Evolutionary conservation across 2,113 vertebrate genomes (phyloP).

Genomic region (Heteronetta atricapilla): DNA sequence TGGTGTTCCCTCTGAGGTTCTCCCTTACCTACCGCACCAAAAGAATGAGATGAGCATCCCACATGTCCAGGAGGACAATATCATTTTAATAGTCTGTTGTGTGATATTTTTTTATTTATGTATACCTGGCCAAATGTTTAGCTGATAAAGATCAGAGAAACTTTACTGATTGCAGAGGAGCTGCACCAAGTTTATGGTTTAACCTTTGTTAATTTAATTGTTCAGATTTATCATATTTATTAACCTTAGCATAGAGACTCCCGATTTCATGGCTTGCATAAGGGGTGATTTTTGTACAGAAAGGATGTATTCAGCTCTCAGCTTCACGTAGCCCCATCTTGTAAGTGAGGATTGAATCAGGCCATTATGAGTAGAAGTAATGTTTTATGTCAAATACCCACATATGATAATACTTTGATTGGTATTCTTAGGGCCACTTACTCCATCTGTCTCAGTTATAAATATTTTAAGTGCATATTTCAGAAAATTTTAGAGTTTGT

Average conservation of each 20-base stretch:
- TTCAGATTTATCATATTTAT: background rate
- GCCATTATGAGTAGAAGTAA: background rate
- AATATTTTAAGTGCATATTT: constrained; percentile 32
- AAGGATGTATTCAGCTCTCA: background rate
- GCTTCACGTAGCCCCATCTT: background rate
- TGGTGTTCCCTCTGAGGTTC: background rate
- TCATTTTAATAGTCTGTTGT: background rate
- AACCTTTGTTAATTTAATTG: background rate
- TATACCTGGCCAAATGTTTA: background rate
- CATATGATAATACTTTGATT: background rate
- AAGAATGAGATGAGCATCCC: background rate
- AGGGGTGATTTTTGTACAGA: background rate
- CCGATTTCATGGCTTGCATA: background rate
- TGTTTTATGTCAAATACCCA: background rate
- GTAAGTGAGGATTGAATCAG: background rate
- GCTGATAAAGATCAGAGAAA: background rate
- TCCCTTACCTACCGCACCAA: background rate
- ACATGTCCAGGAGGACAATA: background rate
- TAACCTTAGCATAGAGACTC: background rate
- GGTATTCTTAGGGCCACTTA: constrained; percentile 3
- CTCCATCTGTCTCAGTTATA: constrained; percentile 40
- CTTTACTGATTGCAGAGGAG: background rate
- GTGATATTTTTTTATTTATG: background rate
- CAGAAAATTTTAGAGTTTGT: background rate
- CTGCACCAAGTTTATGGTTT: background rate